Base-by-base conservation (phyloP, 2,113 vertebrate genomes). In the rabbit (Oryctolagus cuniculus) region DNA sequence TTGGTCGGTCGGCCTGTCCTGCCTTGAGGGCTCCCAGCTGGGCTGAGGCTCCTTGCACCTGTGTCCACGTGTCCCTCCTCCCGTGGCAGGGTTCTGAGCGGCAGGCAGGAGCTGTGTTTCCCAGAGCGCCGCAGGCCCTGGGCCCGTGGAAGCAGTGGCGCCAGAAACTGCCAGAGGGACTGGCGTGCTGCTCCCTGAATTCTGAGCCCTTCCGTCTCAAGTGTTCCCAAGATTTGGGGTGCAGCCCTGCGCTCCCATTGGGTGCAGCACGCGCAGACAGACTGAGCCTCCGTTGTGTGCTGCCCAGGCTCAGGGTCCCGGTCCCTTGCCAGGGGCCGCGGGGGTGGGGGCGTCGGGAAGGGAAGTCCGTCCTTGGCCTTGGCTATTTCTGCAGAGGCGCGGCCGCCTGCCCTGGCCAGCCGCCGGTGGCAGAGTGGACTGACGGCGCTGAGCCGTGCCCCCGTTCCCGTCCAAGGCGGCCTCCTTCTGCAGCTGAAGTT, bases 61-160 rank as follows among this genome's bases (percentile, higher is more conserved):
- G 22, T 2, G 1, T 24, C 49, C 70, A 12, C 0, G 0, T 51
- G 0, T 6, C 69, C 81, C 16, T 3, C 58, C 1, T 27, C 36
- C 53, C 0, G 0, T 0, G 5, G 22, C 3, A 0, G 31, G 34
- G 24, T 27, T 11, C 25, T 0, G 12, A 36, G 38, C 0, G 69
- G 38, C 58, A 15, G 75, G 3, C 25, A 25, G 1, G 2, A 17
- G 31, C 19, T 89, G 66, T 1, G 0, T 73, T 70, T 19, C 16
- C 19, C 55, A 3, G 31, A 67, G 70, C 7, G 44, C 44, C 44
- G 44, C 44, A 44, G 44, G 44, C 44, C 44, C 44, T 44, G 44
- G 6, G 44, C 44, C 44, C 44, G 44, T 17, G 55, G 55, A 58
- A 58, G 55, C 13, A 58, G 19, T 19, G 15, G 15, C 55, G 38